These are phyloP conservation scores for Alligator sinensis DNA, from an alignment of 2,113 vertebrate genomes.

Conservation along the genomic window DNA sequence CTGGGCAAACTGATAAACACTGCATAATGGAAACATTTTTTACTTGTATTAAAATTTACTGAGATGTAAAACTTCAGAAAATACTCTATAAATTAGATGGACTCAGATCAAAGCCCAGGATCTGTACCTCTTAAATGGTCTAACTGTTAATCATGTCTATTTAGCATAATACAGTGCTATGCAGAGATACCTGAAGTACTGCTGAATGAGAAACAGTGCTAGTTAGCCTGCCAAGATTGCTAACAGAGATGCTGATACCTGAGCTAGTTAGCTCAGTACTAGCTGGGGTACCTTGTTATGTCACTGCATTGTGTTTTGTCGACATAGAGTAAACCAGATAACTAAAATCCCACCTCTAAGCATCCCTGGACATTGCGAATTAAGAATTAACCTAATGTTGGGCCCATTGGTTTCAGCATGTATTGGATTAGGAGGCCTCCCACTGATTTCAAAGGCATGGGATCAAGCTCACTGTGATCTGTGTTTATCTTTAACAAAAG, in stretches of 20 bases:
- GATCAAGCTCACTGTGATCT: not conserved
- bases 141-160: too few species aligned
- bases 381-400: not conserved
- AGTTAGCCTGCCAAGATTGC: too few species aligned
- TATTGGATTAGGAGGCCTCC: not conserved
- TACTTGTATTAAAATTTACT: constrained; percentile 69
- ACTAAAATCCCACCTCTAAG: not conserved
- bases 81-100: constrained; percentile 1
- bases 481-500: not conserved
- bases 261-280: too few species aligned
- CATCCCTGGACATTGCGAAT: not conserved
- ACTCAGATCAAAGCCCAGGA: constrained; percentile 13
- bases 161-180: too few species aligned
- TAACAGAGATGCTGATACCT: too few species aligned
- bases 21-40: constrained; percentile 39
- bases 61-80: constrained; percentile 64
- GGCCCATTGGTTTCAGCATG: not conserved
- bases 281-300: too few species aligned
- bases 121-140: not conserved
- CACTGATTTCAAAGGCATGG: not conserved
- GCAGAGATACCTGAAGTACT: too few species aligned
- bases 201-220: too few species aligned
- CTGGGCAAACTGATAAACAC: constrained; percentile 54
- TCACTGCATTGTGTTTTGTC: too few species aligned
- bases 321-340: not conserved